Percentiles rank a stretch among this genome's conserved stretches.
These are phyloP conservation scores for Chlorops oryzae DNA, from an alignment of 1,140 invertebrate genomes.

Conservation along the genomic window DNA sequence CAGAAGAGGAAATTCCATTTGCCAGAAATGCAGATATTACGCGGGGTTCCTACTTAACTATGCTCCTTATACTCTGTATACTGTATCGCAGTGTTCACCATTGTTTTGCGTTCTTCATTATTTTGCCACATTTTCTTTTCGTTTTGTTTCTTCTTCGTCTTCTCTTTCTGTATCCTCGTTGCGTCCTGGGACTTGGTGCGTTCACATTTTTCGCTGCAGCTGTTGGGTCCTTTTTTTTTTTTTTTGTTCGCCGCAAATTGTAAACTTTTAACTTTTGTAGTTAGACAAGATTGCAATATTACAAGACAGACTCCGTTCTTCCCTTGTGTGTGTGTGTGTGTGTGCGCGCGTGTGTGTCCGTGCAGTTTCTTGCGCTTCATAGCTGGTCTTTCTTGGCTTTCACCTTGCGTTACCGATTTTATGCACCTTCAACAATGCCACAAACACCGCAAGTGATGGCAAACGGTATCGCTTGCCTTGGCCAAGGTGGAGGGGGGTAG, in stretches of 20 bases:
- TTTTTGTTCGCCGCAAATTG: conserved; percentile 13
- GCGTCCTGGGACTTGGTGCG: neutral
- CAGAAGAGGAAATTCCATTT: too few species aligned
- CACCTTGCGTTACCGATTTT: conserved; percentile 7
- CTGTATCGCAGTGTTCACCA: neutral
- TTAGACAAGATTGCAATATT: conserved; percentile 40
- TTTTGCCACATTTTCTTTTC: neutral
- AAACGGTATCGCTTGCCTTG: too few species aligned
- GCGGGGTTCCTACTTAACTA: neutral
- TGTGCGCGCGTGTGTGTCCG: neutral
- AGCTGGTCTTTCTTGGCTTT: conserved; percentile 16
- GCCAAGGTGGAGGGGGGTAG: conserved; percentile 39
- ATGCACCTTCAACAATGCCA: conserved; percentile 14
- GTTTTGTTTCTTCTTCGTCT: neutral
- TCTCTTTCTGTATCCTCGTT: neutral
- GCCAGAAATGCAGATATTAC: too few species aligned
- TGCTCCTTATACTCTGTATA: neutral
- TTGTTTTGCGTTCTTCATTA: neutral
- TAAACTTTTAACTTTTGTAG: conserved; percentile 31
- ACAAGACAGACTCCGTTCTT: too few species aligned
- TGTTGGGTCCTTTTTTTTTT: neutral
- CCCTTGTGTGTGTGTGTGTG: neutral
- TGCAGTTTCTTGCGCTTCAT: conserved; percentile 1
- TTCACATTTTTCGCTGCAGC: neutral
- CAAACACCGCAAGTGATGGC: neutral